Evolutionary conservation across 2,113 vertebrate genomes (phyloP).

Genomic region (Solea senegalensis): DNA sequence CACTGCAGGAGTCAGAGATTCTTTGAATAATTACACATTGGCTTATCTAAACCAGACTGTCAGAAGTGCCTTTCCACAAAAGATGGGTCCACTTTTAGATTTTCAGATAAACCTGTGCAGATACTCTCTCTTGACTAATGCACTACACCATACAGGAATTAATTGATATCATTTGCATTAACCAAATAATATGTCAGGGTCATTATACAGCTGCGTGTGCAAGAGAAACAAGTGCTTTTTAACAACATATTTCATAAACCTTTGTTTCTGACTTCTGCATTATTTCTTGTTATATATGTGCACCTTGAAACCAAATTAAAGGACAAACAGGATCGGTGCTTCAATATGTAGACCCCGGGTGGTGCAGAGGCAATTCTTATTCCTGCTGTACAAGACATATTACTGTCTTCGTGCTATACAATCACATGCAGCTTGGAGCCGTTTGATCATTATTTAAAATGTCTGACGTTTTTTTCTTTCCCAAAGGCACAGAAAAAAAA

Average conservation of each 20-base stretch:
- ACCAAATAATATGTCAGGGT: background rate
- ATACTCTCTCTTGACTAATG: constrained; percentile 19
- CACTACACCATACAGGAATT: background rate
- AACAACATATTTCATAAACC: background rate
- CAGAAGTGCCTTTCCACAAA: constrained; percentile 22
- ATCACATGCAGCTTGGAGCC: constrained; percentile 21
- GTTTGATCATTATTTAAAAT: constrained; percentile 56
- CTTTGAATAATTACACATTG: constrained; percentile 46
- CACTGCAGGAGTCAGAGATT: constrained; percentile 20
- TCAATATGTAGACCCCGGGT: constrained; percentile 19
- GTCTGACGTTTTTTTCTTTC: constrained; percentile 25
- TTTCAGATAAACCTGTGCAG: constrained; percentile 28
- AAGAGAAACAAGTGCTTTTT: background rate
- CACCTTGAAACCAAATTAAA: constrained; percentile 25
- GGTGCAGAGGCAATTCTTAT: constrained; percentile 2
- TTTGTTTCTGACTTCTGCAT: background rate
- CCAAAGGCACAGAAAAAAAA: constrained; percentile 37
- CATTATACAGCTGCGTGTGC: background rate
- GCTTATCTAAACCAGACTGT: constrained; percentile 31
- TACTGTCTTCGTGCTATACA: constrained; percentile 37
- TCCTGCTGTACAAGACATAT: constrained; percentile 31
- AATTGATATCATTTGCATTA: background rate
- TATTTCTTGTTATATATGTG: background rate
- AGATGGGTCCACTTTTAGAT: constrained; percentile 4
- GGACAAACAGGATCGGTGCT: constrained; percentile 12